Percentiles rank a stretch among this genome's conserved stretches.
Conservation (phyloP, 2,797 vertebrate species). For the Coendou prehensilis region DNA sequence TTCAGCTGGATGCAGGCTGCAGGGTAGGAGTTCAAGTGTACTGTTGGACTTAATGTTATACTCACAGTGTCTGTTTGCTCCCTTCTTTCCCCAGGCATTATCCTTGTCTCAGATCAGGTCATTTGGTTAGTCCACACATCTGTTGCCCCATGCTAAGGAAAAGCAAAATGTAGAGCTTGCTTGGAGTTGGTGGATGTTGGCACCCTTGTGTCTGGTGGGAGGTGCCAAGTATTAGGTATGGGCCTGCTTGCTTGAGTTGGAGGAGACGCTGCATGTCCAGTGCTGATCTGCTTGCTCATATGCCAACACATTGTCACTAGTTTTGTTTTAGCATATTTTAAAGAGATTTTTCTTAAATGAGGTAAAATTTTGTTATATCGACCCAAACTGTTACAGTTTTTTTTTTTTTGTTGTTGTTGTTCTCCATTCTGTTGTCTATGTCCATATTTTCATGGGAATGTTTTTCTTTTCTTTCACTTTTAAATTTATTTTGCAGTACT, state of each 20-base stretch:
- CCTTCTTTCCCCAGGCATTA: background rate
- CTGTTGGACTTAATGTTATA: background rate
- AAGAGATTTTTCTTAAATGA: background rate
- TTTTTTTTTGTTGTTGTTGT: background rate
- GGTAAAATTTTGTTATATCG: background rate
- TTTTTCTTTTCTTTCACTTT: background rate
- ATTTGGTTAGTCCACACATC: background rate
- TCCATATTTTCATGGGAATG: background rate
- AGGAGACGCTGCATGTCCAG: background rate
- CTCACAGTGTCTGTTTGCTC: background rate
- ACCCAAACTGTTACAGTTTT: background rate
- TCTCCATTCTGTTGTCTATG: background rate
- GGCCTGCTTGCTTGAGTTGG: background rate
- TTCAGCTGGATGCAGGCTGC: background rate
- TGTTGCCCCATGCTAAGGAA: background rate
- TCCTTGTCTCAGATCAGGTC: background rate
- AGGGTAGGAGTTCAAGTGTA: background rate
- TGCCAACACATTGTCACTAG: background rate
- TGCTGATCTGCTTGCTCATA: background rate
- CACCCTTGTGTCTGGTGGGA: background rate
- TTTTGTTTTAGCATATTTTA: background rate
- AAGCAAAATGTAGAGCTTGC: background rate
- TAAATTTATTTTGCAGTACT: background rate
- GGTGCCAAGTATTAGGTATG: background rate
- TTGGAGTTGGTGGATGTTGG: background rate